Conservation (phyloP, 1,140 invertebrate species). For the Amphibalanus amphitrite region DNA sequence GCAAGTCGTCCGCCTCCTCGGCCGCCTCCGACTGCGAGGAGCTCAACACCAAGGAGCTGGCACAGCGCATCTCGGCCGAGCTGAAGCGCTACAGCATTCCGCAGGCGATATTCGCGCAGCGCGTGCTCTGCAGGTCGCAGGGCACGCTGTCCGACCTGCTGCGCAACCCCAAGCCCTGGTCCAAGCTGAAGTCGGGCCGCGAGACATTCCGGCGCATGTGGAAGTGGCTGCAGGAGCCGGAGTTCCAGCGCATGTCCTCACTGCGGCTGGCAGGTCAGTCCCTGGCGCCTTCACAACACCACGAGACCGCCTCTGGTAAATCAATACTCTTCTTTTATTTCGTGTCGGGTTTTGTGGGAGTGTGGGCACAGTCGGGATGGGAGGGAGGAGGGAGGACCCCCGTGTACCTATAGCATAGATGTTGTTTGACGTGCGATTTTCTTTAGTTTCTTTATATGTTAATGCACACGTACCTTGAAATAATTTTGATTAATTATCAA, state of each 20-base stretch:
- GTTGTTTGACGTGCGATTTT: no score
- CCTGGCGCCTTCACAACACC: not conserved
- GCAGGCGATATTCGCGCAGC: conserved; percentile 97
- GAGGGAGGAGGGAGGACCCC: no score
- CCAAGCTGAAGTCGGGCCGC: conserved; percentile 94
- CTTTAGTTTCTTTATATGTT: no score
- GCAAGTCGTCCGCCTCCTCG: conserved; percentile 11
- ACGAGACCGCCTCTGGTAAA: not conserved
- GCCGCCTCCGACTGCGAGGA: conserved; percentile 43
- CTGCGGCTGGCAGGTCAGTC: conserved; percentile 85
- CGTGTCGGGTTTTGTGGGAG: not conserved
- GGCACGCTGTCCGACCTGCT: conserved; percentile 93
- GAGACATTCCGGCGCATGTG: conserved; percentile 99
- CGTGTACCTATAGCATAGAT: no score
- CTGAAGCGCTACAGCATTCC: conserved; percentile 98
- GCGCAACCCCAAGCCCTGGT: conserved; percentile 98
- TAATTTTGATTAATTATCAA: no score
- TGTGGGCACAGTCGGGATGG: no score
- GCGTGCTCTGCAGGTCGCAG: conserved; percentile 92
- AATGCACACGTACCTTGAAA: no score
- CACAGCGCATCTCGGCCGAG: conserved; percentile 95
- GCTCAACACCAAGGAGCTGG: conserved; percentile 98
- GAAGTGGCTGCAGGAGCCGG: conserved; percentile 99
- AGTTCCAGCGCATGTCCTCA: conserved; percentile 98
- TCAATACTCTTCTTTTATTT: conserved; percentile 5